Conservation (phyloP, 2,797 vertebrate genomes). For the Lepidocolaptes lacrymiger region DNA sequence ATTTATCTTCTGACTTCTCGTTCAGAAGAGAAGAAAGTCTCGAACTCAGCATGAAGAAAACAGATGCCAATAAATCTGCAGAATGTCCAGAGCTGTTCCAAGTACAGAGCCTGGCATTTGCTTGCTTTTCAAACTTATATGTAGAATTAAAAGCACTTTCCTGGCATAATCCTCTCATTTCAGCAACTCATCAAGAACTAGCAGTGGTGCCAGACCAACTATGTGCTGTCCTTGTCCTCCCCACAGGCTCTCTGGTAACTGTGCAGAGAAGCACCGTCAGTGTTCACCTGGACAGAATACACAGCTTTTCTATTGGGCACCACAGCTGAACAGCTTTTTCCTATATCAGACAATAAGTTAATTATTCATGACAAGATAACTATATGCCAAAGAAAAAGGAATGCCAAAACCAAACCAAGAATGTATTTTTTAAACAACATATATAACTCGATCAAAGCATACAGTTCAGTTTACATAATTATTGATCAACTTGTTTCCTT, state of each 20-base stretch:
- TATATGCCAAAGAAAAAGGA: neutral
- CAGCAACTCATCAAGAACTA: neutral
- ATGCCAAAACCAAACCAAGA: neutral
- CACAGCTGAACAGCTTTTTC: neutral
- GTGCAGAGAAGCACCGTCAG: neutral
- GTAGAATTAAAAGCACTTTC: neutral
- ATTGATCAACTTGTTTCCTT: neutral
- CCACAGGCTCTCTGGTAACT: neutral
- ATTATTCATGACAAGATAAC: neutral
- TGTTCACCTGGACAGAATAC: slow-evolving; percentile 4
- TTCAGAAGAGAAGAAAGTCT: neutral
- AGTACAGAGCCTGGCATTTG: neutral
- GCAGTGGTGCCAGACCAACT: neutral
- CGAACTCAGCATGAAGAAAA: neutral
- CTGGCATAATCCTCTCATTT: neutral
- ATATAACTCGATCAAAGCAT: neutral
- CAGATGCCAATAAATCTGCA: neutral
- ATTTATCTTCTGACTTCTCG: neutral
- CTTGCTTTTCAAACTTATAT: neutral
- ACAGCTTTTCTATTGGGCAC: neutral
- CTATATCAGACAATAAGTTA: neutral
- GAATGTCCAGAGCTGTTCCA: neutral
- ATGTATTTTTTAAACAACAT: neutral
- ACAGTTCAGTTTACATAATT: neutral
- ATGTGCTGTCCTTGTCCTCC: neutral